Base-by-base conservation (phyloP, 92 coral and sea anemone genomes). In the Galaxea fascicularis region DNA sequence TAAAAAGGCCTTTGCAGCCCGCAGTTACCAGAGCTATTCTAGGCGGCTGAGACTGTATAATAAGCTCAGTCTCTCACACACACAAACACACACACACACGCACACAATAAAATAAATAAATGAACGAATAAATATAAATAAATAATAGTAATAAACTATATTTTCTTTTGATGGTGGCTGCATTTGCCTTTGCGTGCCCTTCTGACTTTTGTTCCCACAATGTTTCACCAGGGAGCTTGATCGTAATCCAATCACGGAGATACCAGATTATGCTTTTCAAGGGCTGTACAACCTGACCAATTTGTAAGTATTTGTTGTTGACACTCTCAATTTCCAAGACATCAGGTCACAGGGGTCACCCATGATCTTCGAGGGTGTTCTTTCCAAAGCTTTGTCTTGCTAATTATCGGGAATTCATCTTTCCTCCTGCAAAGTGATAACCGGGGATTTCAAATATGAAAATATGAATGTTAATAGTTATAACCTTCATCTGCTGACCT, bases 211-310 rank as follows among this genome's bases (percentile, higher is more conserved):
- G 8, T 35, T 35, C 41, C 9, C 20, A 58, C 46, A n/a, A 9
- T 47, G 46, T 58, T 58, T 18, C 31, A 41, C 14, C 46, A 94
- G 94, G 51, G 86, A 89, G 52, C 94, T 94, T 66, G 71, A 71
- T 24, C 86, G 44, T 16, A 84, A 91, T 69, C 93, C 91, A 6
- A 91, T 84, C 47, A 72, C 60, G 15, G 60, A 65, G 10, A 87
- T 93, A 49, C 90, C 89, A 9, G 94, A 91, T 74, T 59, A 71
- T 30, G 98, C 98, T 13, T 93, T 93, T 59, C 72, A 68, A 58
- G 95, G 95, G 18, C 84, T 93, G 30, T 16, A 85, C 4, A 57
- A 84, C 26, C 83, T 93, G 17, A 4, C 12, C 8, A 22, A 21
- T 0, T 69, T 93, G 98, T 93, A 82, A 93, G 98, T 91, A 35